These are phyloP conservation scores for Rhagonycha fulva DNA, from an alignment of 2,888 invertebrate species.

Conservation along the genomic window DNA sequence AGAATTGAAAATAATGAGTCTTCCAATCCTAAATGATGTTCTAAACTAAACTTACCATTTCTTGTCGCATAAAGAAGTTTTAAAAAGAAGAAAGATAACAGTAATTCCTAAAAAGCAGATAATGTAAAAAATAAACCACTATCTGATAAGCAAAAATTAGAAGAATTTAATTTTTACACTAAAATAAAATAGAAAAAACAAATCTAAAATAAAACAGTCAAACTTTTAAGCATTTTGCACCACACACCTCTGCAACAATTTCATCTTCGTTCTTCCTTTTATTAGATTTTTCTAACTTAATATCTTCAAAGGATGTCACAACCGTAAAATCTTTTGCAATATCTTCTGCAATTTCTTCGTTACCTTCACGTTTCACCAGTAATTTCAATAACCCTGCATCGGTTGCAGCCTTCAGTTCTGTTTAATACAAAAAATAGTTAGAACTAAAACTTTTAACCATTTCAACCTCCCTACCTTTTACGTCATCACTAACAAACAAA, in stretches of 20 bases:
- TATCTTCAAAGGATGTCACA: slow-evolving; percentile 66
- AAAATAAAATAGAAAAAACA: slow-evolving; percentile 1
- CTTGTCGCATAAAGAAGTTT: background rate
- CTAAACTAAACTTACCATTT: background rate
- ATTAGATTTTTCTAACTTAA: slow-evolving; percentile 48
- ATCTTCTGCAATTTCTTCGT: slow-evolving; percentile 68
- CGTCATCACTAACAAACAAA: slow-evolving; percentile 85
- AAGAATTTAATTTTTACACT: background rate
- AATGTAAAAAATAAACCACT: background rate
- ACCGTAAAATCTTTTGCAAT: slow-evolving; percentile 61
- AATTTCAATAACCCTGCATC: slow-evolving; percentile 71
- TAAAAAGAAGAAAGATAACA: background rate
- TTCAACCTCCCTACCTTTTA: slow-evolving; percentile 64
- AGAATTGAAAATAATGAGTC: background rate
- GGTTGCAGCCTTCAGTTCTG: slow-evolving; percentile 85
- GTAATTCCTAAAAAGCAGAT: background rate
- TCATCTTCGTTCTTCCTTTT: slow-evolving; percentile 51
- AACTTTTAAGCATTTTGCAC: slow-evolving; percentile 21
- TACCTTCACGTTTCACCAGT: slow-evolving; percentile 79
- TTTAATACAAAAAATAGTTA: slow-evolving; percentile 34
- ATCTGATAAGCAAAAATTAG: background rate
- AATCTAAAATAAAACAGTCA: slow-evolving; percentile 13
- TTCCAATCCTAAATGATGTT: background rate
- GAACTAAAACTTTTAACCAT: background rate
- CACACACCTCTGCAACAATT: slow-evolving; percentile 48